Evolutionary conservation across 2,888 invertebrate species (phyloP).

Genomic region (Spilosoma lubricipeda): DNA sequence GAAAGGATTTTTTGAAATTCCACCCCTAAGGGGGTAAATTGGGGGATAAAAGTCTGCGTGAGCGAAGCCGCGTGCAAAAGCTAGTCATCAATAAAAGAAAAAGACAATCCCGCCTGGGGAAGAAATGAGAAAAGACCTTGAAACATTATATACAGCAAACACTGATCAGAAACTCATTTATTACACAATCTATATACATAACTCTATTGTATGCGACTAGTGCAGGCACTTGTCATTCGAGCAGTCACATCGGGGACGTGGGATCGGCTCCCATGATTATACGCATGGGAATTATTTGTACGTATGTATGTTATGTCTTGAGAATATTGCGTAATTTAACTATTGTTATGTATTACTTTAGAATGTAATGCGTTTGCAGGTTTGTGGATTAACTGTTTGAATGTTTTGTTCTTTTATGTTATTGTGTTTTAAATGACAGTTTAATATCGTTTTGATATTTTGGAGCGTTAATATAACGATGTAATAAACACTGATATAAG

Average conservation of each 20-base stretch:
- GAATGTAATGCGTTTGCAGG: conserved; percentile 33
- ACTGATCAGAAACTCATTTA: conserved; percentile 20
- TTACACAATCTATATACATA: conserved; percentile 35
- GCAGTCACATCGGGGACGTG: conserved; percentile 63
- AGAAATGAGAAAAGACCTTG: conserved; percentile 27
- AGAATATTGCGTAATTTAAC: conserved; percentile 42
- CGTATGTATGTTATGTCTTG: conserved; percentile 49
- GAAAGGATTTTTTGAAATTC: too few relatives aligned
- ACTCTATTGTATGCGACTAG: conserved; percentile 48
- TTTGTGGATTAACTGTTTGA: conserved; percentile 1
- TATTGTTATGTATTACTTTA: conserved; percentile 50
- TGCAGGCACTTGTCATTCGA: conserved; percentile 45
- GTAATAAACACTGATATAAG: neutral
- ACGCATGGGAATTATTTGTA: conserved; percentile 49
- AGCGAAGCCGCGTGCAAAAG: too few relatives aligned
- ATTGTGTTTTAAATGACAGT: neutral
- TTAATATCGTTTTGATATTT: neutral
- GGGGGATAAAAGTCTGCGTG: too few relatives aligned
- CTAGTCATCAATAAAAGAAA: neutral
- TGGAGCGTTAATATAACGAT: neutral
- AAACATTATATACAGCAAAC: neutral
- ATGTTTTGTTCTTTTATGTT: neutral
- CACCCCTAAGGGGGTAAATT: too few relatives aligned
- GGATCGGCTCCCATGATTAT: conserved; percentile 63
- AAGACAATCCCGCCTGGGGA: neutral